Base-by-base conservation (phyloP, 2,888 invertebrate species). In the Heliconius charithonia region DNA sequence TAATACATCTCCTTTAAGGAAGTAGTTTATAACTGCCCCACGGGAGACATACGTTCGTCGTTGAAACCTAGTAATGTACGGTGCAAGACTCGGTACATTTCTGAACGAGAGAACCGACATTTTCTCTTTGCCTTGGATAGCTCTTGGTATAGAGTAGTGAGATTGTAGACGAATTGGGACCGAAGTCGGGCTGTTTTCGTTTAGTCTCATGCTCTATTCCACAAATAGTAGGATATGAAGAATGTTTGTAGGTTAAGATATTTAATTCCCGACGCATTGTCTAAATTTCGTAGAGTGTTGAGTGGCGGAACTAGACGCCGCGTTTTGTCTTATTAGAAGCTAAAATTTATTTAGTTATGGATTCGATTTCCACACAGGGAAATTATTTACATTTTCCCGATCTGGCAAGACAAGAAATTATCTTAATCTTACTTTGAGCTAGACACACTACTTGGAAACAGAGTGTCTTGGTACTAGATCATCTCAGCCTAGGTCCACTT, bases 11-110 rank as follows among this genome's bases (percentile, higher is more conserved):
- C 25, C 63, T 74, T 74, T 74, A 45, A 74, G 63, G 27, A 63
- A 74, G 41, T 62, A 41, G 63, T 45, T 41, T 74, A 63, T 59
- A 56, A 72, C 69, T 59, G 73, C 56, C 75, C 37, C 65, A 32
- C 45, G 71, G 71, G 77, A 70, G 77, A 75, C 74, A 71, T 69
- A 67, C 76, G 73, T 78, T 63, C 76, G 73, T 80, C 67, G 72
- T 73, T 73, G 78, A 78, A 78, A 73, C 78, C 77, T 62, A 41
- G 62, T 73, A 80, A 75, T 69, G 72, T 37, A 69, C 66, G 74
- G 37, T 75, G 75, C 70, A 78, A 75, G 67, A 78, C 80, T 77
- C 16, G 59, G 37, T 73, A 74, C 66, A 77, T 77, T 70, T 74
- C 56, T 16, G 69, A 77, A 69, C 73, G 62, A n/a, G 65, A 65